phyloP scores from a whole-genome alignment of 2,888 invertebrate species.

The Nomada lathburiana region DNA sequence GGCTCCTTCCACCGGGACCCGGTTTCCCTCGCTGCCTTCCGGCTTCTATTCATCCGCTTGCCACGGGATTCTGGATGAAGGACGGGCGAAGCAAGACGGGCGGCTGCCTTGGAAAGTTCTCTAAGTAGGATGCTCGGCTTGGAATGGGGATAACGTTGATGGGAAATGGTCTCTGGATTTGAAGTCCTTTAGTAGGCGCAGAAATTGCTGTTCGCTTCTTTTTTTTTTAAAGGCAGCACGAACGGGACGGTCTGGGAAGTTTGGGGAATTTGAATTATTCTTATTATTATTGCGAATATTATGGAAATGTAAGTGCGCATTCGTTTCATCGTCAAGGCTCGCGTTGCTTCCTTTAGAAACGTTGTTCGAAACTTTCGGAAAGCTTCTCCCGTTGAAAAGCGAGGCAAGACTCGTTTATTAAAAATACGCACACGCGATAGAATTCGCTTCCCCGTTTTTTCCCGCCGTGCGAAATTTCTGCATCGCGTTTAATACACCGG shows the following conservation, averaged over 20 bases:
- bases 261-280: too few species aligned
- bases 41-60: conserved; percentile 13
- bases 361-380: too few species aligned
- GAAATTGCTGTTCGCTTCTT: too few species aligned
- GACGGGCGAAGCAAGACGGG: neutral
- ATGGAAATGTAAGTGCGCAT: too few species aligned
- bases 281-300: too few species aligned
- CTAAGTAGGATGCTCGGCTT: neutral
- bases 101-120: neutral
- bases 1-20: neutral
- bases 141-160: neutral
- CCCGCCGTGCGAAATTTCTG: conserved; percentile 22
- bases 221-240: too few species aligned
- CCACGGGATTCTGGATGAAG: neutral
- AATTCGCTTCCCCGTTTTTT: neutral
- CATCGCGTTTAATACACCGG: neutral
- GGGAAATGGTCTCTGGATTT: neutral
- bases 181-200: neutral
- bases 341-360: too few species aligned
- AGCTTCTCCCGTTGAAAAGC: too few species aligned
- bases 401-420: too few species aligned
- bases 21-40: conserved; percentile 7
- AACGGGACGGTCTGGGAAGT: too few species aligned
- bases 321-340: too few species aligned
- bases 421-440: too few species aligned